Evolutionary conservation across 2,797 vertebrate species (phyloP).

Genomic region (Benthosema pterotum): DNA sequence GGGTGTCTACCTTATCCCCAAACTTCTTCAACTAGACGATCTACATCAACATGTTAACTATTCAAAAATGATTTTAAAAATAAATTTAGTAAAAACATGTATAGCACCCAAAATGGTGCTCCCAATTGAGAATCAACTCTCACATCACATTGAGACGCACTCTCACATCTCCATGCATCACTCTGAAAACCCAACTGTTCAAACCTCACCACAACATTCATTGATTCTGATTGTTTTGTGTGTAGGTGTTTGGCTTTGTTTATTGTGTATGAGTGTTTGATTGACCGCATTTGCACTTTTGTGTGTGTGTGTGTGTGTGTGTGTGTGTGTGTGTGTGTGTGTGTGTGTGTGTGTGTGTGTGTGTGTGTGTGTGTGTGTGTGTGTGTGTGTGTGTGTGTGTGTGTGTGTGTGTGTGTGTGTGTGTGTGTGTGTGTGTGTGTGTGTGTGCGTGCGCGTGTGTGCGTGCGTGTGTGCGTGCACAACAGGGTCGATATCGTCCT

Average conservation of each 20-base stretch:
- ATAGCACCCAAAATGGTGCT: too few relatives aligned
- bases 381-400: slow-evolving; percentile 21
- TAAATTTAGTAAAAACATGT: too few relatives aligned
- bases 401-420: slow-evolving; percentile 16
- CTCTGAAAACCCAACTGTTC: slow-evolving; percentile 16
- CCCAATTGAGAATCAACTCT: too few relatives aligned
- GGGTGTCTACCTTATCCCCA: too few relatives aligned
- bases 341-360: slow-evolving; percentile 11
- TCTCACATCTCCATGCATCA: slow-evolving; percentile 2
- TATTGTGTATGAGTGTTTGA: neutral
- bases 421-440: slow-evolving; percentile 18
- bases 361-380: slow-evolving; percentile 19
- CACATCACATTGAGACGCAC: slow-evolving; percentile 12
- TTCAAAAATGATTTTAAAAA: too few relatives aligned
- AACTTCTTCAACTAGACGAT: too few relatives aligned
- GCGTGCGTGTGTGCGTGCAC: slow-evolving; percentile 14
- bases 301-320: neutral
- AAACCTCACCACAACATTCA: slow-evolving; percentile 10
- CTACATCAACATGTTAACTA: too few relatives aligned
- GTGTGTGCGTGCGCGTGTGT: slow-evolving; percentile 20
- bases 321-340: slow-evolving; percentile 16
- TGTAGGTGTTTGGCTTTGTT: slow-evolving; percentile 17
- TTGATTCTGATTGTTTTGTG: slow-evolving; percentile 4
- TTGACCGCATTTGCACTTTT: neutral
- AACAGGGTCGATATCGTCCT: slow-evolving; percentile 97